phyloP scores from a whole-genome alignment of 2,797 vertebrate genomes.

The Chrysolophus pictus region DNA sequence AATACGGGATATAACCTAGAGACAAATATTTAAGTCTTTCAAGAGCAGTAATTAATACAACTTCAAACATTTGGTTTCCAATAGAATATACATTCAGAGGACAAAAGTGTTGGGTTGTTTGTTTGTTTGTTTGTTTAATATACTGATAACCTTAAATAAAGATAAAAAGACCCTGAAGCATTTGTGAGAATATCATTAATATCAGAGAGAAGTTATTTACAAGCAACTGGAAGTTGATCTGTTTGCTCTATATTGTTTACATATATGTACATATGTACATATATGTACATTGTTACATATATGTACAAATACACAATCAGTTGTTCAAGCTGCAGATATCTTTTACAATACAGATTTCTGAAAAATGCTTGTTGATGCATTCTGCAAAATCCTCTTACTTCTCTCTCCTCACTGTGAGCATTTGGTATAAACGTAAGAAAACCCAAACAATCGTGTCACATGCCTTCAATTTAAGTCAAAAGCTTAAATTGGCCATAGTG shows the following conservation, averaged over 20 bases:
- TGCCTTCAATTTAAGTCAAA: conserved; percentile 4
- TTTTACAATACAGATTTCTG: neutral
- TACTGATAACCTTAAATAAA: neutral
- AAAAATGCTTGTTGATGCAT: neutral
- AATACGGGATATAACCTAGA: conserved; percentile 92
- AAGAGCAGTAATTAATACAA: neutral
- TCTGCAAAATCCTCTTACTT: neutral
- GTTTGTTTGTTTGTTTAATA: neutral
- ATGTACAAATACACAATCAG: neutral
- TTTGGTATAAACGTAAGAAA: neutral
- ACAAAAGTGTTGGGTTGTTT: neutral
- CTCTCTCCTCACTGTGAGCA: neutral
- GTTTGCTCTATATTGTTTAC: neutral
- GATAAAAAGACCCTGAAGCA: neutral
- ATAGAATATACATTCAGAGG: neutral
- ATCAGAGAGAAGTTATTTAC: neutral
- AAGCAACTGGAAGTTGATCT: neutral
- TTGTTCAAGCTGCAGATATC: neutral
- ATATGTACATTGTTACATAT: neutral
- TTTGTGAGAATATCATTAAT: neutral
- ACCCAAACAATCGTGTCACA: neutral
- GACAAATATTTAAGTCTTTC: conserved; percentile 46
- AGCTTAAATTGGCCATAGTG: neutral
- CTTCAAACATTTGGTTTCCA: neutral
- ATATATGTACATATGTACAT: neutral